phyloP scores from a whole-genome alignment of 2,888 invertebrate species.

The Pammene aurita region DNA sequence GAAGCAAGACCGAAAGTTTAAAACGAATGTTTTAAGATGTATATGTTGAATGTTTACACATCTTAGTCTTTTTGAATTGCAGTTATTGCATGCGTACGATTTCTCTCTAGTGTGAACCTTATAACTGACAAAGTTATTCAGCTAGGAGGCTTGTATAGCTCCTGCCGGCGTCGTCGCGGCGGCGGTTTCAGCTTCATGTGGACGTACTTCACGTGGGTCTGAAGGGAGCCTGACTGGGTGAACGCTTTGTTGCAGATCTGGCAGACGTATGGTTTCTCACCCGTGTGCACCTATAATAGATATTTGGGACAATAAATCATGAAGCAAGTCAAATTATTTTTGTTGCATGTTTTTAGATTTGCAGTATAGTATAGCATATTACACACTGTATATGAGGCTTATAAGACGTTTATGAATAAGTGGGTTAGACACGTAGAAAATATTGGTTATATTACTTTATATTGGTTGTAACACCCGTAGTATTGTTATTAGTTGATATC shows the following conservation, averaged over 20 bases:
- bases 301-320: neutral
- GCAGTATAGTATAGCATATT: no score
- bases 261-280: conserved; percentile 66
- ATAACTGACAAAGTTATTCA: neutral
- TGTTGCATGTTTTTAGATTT: no score
- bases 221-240: conserved; percentile 41
- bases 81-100: neutral
- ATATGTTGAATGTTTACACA: no score
- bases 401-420: no score
- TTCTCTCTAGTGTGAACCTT: neutral
- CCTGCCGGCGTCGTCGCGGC: conserved; percentile 23
- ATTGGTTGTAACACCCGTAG: no score
- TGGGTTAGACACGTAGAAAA: no score
- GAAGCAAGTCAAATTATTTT: no score
- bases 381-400: no score
- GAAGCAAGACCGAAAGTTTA: no score
- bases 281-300: conserved; percentile 67
- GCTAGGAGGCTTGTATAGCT: conserved; percentile 50
- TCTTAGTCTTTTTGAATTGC: neutral
- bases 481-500: no score
- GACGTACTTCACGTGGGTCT: conserved; percentile 42
- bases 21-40: no score
- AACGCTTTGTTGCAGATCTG: conserved; percentile 43
- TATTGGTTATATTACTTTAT: no score
- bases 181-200: conserved; percentile 42